Evolutionary conservation across 2,113 vertebrate species (phyloP), one percentile per base, ranked within the genome.

Genomic region (Varanus komodoensis): DNA sequence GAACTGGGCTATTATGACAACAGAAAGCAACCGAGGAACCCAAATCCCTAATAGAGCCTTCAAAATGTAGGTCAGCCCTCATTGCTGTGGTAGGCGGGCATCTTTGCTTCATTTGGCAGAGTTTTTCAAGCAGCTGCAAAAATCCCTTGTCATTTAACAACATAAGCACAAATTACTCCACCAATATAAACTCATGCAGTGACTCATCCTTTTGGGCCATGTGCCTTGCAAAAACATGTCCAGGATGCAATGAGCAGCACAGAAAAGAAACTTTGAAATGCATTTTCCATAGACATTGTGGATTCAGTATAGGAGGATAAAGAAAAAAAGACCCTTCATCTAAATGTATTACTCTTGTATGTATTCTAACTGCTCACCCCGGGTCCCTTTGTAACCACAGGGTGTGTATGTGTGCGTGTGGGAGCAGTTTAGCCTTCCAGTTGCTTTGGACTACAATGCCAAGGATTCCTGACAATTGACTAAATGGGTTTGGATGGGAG

Each of bases 191-290:
- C 19, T 64, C 90, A 0, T 54, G 25, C 1, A 2, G 1, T 61
- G 54, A 87, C 14, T 68, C 6, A 0, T 32, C 48, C n/a, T n/a
- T 34, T 57, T 48, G 0, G 0, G 0, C 0, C 6, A 12, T 0
- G 27, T 74, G 52, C 48, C 80, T 64, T 90, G 38, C 57, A 9
- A 67, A 77, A 64, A 77, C 0, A 0, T 84, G 85, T 64, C 67
- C 48, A 0, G 1, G 52, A 44, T 73, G 68, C 3, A 1, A 17
- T 50, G 9, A 38, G 9, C 9, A 79, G 4, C 8, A 27, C 1
- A 67, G 74, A 87, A 78, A 44, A 44, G 14, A 15, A 29, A 48
- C 17, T 64, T 57, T 64, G 69, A 83, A 50, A 32, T n/a, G 6
- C 14, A 67, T 75, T 77, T 61, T 61, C 21, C 27, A 64, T 32